phyloP scores from a whole-genome alignment of 2,888 invertebrate genomes.

The Limnephilus auricula region DNA sequence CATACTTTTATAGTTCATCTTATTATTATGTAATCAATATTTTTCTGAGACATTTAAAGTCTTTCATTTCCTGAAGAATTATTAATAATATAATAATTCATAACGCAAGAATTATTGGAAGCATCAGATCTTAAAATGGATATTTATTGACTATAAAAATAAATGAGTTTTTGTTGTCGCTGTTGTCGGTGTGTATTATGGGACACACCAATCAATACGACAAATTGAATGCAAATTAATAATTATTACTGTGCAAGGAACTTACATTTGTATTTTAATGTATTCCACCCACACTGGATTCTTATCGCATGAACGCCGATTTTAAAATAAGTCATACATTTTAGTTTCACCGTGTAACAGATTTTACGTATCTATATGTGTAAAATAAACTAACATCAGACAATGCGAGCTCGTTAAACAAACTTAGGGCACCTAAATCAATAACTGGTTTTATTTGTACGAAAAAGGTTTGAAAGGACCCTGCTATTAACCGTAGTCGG shows the following conservation, averaged over 20 bases:
- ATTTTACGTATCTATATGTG: neutral
- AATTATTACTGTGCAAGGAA: neutral
- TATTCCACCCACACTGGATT: neutral
- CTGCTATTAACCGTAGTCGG: neutral
- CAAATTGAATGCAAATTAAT: neutral
- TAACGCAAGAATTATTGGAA: neutral
- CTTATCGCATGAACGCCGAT: neutral
- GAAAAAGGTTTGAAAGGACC: neutral
- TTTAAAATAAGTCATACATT: neutral
- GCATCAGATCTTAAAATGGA: neutral
- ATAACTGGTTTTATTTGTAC: neutral
- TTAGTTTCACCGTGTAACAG: neutral
- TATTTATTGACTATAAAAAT: constrained; percentile 4
- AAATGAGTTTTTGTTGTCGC: neutral
- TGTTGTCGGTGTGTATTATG: neutral
- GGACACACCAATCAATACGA: neutral
- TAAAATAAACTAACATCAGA: neutral
- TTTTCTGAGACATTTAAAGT: neutral
- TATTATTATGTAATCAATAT: neutral
- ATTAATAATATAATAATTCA: neutral
- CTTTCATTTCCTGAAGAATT: neutral
- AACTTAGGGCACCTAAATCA: neutral
- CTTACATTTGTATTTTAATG: neutral
- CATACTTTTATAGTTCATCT: constrained; percentile 9
- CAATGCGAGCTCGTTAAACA: neutral